Conservation (phyloP, 1,140 invertebrate species). For the Drosophila equinoxialis region DNA sequence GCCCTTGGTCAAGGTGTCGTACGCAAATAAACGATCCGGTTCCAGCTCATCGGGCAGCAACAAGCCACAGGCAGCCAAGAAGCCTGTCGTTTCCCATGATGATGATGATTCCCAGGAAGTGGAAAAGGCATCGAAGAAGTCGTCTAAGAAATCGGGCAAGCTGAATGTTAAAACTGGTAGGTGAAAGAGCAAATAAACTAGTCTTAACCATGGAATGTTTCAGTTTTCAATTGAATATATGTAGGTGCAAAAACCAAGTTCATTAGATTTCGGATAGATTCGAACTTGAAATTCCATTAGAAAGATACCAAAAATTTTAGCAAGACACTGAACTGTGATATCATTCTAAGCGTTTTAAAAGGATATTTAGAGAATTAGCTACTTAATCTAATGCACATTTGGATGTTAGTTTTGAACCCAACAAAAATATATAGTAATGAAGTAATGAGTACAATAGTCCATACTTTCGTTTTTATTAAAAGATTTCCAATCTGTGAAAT, state of each 20-base stretch:
- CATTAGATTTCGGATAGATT: background rate
- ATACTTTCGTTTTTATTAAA: no score
- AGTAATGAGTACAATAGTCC: no score
- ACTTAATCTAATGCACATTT: background rate
- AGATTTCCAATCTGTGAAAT: no score
- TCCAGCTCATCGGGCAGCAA: constrained; percentile 32
- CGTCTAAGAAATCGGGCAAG: constrained; percentile 67
- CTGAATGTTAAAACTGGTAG: constrained; percentile 88
- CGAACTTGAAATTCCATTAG: no score
- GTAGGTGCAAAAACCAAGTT: background rate
- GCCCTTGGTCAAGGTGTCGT: constrained; percentile 78
- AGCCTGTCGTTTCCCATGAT: constrained; percentile 47
- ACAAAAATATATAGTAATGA: no score
- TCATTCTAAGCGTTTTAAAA: no score
- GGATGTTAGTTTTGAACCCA: no score
- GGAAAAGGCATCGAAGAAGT: constrained; percentile 62
- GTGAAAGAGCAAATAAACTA: constrained; percentile 82
- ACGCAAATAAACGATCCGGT: constrained; percentile 68
- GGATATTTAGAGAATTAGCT: background rate
- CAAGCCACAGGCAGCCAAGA: constrained; percentile 61
- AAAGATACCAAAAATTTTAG: no score
- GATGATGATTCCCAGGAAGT: constrained; percentile 63
- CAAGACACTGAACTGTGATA: no score
- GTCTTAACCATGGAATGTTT: background rate
- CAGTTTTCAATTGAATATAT: constrained; percentile 6